Conservation (phyloP, 2,888 invertebrate species). For the Rhamnusium bicolor region DNA sequence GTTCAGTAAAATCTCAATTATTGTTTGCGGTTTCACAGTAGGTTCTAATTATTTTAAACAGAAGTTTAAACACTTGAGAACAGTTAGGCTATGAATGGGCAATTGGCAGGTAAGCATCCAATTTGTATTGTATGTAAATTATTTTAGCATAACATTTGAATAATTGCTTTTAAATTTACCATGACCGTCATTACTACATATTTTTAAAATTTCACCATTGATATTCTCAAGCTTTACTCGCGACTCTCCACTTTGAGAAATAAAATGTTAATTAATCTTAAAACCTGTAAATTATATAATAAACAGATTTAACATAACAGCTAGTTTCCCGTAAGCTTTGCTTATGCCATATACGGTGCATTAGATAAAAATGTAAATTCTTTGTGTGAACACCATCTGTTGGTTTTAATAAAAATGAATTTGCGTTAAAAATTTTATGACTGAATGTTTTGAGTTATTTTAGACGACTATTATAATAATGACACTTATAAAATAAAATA, state of each 20-base stretch:
- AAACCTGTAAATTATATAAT: not conserved
- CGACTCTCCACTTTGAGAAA: not conserved
- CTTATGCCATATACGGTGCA: not conserved
- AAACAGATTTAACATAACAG: constrained; percentile 14
- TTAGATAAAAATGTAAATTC: constrained; percentile 5
- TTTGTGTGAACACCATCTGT: constrained; percentile 2
- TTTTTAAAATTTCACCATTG: not conserved
- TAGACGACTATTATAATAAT: too few species aligned
- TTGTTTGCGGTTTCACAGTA: not conserved
- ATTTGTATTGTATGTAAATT: constrained; percentile 22
- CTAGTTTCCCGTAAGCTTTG: not conserved
- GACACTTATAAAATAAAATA: too few species aligned
- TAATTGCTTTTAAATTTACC: constrained; percentile 2
- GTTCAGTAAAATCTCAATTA: not conserved
- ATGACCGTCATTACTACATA: not conserved
- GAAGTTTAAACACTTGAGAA: not conserved
- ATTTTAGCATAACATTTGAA: not conserved
- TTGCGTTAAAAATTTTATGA: not conserved
- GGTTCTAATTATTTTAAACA: constrained; percentile 4
- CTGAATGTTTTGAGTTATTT: too few species aligned
- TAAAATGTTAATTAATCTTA: not conserved
- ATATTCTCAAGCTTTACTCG: not conserved
- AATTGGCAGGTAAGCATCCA: constrained; percentile 8
- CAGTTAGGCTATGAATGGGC: constrained; percentile 11
- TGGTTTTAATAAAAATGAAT: not conserved